Base-by-base conservation (phyloP, 2,797 vertebrate species). In the Lacerta bilineata region DNA sequence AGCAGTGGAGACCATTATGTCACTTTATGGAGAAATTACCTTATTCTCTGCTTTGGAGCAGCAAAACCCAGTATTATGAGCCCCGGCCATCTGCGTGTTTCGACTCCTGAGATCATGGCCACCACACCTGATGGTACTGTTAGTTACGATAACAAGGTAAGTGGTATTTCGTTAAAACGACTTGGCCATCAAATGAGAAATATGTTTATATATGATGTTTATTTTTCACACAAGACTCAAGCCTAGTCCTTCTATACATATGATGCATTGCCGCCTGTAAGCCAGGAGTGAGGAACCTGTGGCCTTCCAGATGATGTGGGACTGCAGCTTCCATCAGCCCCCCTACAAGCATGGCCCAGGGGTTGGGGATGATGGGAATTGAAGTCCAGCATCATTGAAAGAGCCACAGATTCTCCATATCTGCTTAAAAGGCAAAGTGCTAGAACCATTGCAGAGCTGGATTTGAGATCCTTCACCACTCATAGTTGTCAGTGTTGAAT, bases 61-160 rank as follows among this genome's bases (percentile, higher is more conserved):
- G 99, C 99, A 85, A 99, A 98, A 89, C 99, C 99, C 29, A 99
- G 98, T 95, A 99, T 99, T 96, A 99, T 99, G 99, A 99, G 99
- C 82, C 98, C 99, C 0, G 99, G 99, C 29, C 99, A 99, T 95
- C 97, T 99, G 79, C 96, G 99, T 89, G 98, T 99, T 33, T 99
- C 99, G 87, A 99, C 98, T 1, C 98, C 99, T 4, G 99, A 99
- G 95, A 99, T 99, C 92, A 98, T 98, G 92, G 98, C 99, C 46
- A 99, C 98, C 84, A 99, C 99, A 1, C 99, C 99, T 0, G 99
- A 99, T 85, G 99, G 99, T 91, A 99, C 98, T 15, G 94, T 98
- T 95, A 99, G 98, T 93, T 99, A 99, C 0, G 99, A 99, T 96
- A 99, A 99, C 96, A 97, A 98, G 97, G 97, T 99, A 93, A 50